A percentile compares a stretch with the other conserved stretches of the same genome.
phyloP scores from a whole-genome alignment of 2,888 invertebrate species.

The Synanthedon myopaeformis region DNA sequence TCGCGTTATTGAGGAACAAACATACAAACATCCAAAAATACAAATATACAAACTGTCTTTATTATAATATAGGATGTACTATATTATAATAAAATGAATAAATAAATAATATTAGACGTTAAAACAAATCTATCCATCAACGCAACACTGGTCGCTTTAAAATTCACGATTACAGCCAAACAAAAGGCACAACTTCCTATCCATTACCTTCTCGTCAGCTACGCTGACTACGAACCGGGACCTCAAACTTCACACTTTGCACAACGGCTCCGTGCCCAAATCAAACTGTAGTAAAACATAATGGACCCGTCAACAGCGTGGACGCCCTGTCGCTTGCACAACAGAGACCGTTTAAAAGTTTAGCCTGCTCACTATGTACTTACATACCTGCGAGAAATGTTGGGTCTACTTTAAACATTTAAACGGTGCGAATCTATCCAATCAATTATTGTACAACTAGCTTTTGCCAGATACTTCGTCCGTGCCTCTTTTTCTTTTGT shows the following conservation, averaged over 20 bases:
- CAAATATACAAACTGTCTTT: too few relatives aligned
- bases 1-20: too few relatives aligned
- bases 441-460: too few relatives aligned
- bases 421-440: too few relatives aligned
- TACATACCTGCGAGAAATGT: too few relatives aligned
- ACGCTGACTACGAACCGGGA: neutral
- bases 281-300: slow-evolving; percentile 31
- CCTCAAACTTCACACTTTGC: neutral
- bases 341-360: slow-evolving; percentile 47
- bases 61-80: neutral
- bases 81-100: neutral
- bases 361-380: slow-evolving; percentile 2
- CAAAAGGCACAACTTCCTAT: neutral
- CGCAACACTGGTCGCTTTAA: neutral
- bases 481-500: too few relatives aligned
- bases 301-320: slow-evolving; percentile 35
- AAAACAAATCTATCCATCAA: neutral
- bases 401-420: too few relatives aligned
- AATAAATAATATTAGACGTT: neutral
- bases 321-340: slow-evolving; percentile 40
- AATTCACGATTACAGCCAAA: neutral
- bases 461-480: too few relatives aligned
- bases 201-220: neutral
- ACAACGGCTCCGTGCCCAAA: slow-evolving; percentile 9
- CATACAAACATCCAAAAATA: too few relatives aligned